phyloP scores from a whole-genome alignment of 2,888 invertebrate genomes.

The Andrena dorsata region DNA sequence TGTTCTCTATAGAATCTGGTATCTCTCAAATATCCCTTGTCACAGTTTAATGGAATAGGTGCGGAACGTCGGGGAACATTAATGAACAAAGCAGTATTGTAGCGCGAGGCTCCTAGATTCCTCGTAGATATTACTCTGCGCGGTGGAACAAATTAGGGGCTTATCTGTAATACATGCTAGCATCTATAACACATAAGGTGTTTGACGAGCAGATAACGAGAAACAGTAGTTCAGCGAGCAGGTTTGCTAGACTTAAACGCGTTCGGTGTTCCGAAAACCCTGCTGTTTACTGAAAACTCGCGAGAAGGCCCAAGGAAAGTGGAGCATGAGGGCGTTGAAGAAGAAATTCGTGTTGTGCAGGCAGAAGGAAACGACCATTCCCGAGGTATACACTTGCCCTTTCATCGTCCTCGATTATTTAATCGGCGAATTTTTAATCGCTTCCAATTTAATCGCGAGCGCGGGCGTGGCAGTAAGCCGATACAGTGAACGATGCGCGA shows the following conservation, averaged over 20 bases:
- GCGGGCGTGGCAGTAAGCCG: background rate
- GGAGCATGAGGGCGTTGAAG: slow-evolving; percentile 73
- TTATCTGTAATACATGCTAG: too few species aligned
- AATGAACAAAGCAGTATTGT: too few species aligned
- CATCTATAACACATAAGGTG: too few species aligned
- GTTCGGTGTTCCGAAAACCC: background rate
- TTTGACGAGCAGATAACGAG: too few species aligned
- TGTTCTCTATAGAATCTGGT: too few species aligned
- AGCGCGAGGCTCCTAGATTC: too few species aligned
- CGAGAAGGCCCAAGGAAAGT: background rate
- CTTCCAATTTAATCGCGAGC: background rate
- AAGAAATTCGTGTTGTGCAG: slow-evolving; percentile 75
- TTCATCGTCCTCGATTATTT: background rate
- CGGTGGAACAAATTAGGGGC: too few species aligned
- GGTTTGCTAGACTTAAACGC: too few species aligned
- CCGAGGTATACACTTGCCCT: slow-evolving; percentile 53
- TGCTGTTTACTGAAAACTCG: background rate
- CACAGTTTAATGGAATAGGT: background rate
- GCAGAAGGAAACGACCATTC: slow-evolving; percentile 68
- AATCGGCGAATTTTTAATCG: background rate
- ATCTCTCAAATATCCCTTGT: too few species aligned
- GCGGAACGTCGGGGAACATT: background rate
- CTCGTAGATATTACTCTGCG: too few species aligned
- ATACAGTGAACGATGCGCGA: background rate
- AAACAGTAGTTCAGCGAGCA: too few species aligned